Evolutionary conservation across 2,797 vertebrate genomes (phyloP).

Genomic region (Echiichthys vipera): DNA sequence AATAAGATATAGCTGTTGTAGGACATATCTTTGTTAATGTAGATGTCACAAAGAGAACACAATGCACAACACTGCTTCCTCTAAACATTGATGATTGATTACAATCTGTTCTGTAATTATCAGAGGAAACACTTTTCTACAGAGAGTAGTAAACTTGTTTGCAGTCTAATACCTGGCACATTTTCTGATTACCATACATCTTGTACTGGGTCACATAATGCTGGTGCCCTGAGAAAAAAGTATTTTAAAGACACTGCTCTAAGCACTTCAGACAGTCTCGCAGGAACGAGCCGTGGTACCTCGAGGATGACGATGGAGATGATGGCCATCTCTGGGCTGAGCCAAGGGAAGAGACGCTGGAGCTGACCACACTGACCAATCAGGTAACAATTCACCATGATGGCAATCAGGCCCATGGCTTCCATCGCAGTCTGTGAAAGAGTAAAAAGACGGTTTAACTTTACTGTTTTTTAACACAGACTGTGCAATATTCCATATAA

Average conservation of each 20-base stretch:
- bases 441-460: background rate
- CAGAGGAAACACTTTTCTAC: background rate
- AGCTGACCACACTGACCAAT: conserved; percentile 98
- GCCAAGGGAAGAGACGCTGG: conserved; percentile 95
- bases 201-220: conserved; percentile 25
- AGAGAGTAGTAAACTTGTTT: background rate
- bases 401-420: conserved; percentile 94
- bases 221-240: background rate
- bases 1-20: background rate
- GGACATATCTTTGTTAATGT: background rate
- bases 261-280: background rate
- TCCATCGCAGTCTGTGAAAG: conserved; percentile 93
- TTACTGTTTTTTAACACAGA: background rate
- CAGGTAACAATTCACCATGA: conserved; percentile 98
- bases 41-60: too few relatives aligned
- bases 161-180: background rate
- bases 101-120: background rate
- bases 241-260: background rate
- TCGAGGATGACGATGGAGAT: conserved; percentile 97
- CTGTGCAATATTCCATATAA: background rate
- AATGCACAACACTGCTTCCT: background rate
- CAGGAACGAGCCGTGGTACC: conserved; percentile 75
- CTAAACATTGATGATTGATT: background rate
- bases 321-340: conserved; percentile 95
- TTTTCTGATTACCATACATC: conserved; percentile 12